These are phyloP conservation scores for Euplagia quadripunctaria DNA, from an alignment of 2,888 invertebrate species.

Conservation along the genomic window DNA sequence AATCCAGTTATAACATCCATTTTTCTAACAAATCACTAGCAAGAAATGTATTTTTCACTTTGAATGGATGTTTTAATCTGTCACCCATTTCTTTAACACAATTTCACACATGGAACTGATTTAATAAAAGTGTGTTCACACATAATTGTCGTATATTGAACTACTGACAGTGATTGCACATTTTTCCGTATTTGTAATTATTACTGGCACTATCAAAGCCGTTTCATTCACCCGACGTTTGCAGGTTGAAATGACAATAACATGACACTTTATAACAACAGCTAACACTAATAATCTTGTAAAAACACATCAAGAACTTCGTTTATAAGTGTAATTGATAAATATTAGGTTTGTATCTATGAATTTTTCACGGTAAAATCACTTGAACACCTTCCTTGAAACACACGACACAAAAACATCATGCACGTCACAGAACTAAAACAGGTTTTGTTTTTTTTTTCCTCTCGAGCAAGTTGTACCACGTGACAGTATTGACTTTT, in stretches of 20 bases:
- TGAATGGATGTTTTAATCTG: constrained; percentile 79
- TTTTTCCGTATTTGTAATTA: constrained; percentile 73
- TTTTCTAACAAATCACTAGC: constrained; percentile 61
- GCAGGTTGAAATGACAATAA: constrained; percentile 40
- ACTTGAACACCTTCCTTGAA: constrained; percentile 48
- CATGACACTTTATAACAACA: constrained; percentile 20
- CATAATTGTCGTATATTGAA: constrained; percentile 51
- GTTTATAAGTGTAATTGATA: constrained; percentile 15
- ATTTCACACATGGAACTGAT: constrained; percentile 55
- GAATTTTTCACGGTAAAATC: constrained; percentile 48
- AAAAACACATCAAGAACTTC: constrained; percentile 18
- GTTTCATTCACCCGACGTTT: constrained; percentile 60
- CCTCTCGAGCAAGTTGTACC: constrained; percentile 58
- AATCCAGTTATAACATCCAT: constrained; percentile 82
- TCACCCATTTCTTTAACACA: constrained; percentile 83
- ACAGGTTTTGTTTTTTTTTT: constrained; percentile 78
- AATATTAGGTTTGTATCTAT: constrained; percentile 34
- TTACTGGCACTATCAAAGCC: constrained; percentile 51
- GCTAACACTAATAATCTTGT: constrained; percentile 14
- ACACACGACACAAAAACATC: constrained; percentile 78
- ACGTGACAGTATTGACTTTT: constrained; percentile 70
- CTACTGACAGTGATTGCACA: constrained; percentile 69
- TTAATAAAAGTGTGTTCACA: constrained; percentile 41
- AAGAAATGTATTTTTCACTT: constrained; percentile 76
- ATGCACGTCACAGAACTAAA: constrained; percentile 79